Evolutionary conservation across 2,797 vertebrate genomes (phyloP), one percentile per base, ranked within the genome.

Genomic region (Halcyon badia): DNA sequence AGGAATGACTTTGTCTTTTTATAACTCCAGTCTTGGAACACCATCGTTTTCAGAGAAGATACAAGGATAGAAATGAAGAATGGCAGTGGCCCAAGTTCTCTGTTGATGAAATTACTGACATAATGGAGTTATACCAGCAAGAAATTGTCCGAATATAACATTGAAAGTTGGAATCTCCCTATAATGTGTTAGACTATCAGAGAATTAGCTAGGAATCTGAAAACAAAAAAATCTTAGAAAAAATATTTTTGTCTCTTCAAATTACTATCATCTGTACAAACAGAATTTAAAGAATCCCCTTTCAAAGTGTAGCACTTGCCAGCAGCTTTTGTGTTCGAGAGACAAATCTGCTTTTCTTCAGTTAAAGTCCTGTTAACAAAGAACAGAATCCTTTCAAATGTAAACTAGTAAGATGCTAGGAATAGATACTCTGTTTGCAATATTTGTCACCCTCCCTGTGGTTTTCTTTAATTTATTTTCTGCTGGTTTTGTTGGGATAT

Each of bases 301-400:
- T 96, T 95, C 65, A 79, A 92, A 97, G 30, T 57, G 8, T 94
- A 96, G 60, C 54, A 41, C 37, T 95, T 97, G 80, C 94, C 83
- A 88, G 81, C 85, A 95, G 79, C 90, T 90, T 95, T 82, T 94
- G 91, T 96, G 39, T 84, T 87, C 69, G 87, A 87, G 64, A 90
- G 46, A 79, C 91, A 91, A 60, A 87, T 91, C 93, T 97, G 95
- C 72, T 96, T 98, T 97, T 92, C 89, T 94, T 96, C 89, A 84
- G 61, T 85, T 92, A 70, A 94, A 91, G 75, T 97, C 46, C 57
- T 95, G 54, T 83, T 95, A 96, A 96, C 96, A 92, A 95, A 97
- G 97, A 97, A 83, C 62, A 92, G 90, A 95, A 94, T 96, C 93
- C 85, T 96, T 97, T 97, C 90, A 95, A 95, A 93, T 72, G 86